Conservation (phyloP, 2,797 vertebrate genomes). For the Gymnodraco acuticeps region DNA sequence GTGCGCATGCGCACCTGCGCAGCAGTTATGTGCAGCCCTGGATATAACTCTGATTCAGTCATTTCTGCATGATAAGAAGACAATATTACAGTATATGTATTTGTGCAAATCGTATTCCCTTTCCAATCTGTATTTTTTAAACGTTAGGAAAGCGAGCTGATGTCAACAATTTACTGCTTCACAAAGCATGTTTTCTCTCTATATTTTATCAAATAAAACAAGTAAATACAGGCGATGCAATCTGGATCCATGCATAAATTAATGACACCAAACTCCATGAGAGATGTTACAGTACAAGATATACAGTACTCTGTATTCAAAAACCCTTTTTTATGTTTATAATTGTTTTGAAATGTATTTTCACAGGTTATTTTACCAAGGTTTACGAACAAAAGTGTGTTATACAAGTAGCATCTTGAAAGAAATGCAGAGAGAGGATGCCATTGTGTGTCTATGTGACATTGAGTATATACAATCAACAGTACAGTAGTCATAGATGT, state of each 20-base stretch:
- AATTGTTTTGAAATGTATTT: neutral
- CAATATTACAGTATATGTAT: slow-evolving; percentile 3
- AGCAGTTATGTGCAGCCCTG: too few species aligned
- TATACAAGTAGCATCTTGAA: too few species aligned
- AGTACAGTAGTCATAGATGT: too few species aligned
- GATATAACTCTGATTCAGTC: slow-evolving; percentile 27
- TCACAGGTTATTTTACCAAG: too few species aligned
- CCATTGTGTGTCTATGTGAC: too few species aligned
- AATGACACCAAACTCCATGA: neutral
- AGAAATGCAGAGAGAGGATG: too few species aligned
- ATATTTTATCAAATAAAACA: neutral
- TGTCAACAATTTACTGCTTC: neutral
- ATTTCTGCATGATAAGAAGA: slow-evolving; percentile 27
- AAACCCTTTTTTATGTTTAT: too few species aligned
- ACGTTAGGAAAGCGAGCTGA: slow-evolving; percentile 12
- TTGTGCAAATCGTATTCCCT: neutral
- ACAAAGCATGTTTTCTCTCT: neutral
- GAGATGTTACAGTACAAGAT: neutral
- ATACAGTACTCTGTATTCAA: too few species aligned
- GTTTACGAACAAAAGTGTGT: too few species aligned
- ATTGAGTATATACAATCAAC: too few species aligned
- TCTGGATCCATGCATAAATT: neutral
- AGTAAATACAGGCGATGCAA: neutral
- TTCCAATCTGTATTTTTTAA: slow-evolving; percentile 6
- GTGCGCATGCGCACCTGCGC: too few species aligned